Conservation (phyloP, 2,888 invertebrate species). For the Pseudoips prasinana region DNA sequence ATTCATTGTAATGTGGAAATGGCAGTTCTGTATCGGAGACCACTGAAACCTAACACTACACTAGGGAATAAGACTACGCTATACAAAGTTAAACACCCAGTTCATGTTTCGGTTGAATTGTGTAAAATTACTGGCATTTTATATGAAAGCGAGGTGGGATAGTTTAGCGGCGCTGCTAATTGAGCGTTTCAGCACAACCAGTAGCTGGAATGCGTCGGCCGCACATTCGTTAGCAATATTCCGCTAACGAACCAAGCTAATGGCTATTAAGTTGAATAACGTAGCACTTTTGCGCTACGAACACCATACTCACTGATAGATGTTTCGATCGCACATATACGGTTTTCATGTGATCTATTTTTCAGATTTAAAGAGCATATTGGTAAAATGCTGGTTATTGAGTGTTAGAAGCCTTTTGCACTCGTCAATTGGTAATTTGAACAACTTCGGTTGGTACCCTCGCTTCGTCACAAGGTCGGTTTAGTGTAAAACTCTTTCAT, state of each 20-base stretch:
- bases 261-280: conserved; percentile 79
- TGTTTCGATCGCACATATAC: conserved; percentile 39
- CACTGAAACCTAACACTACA: no score
- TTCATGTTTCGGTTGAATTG: no score
- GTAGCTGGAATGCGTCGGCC: conserved; percentile 56
- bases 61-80: no score
- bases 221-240: conserved; percentile 80
- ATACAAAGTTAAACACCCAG: no score
- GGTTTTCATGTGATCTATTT: background rate
- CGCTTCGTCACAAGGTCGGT: no score
- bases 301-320: conserved; percentile 55
- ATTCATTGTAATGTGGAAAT: no score
- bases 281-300: conserved; percentile 69
- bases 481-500: no score
- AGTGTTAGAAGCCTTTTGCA: no score
- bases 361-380: conserved; percentile 9
- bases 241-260: conserved; percentile 80
- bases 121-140: conserved; percentile 48
- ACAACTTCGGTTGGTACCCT: no score
- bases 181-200: conserved; percentile 65
- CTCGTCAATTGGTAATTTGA: no score
- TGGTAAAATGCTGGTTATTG: no score
- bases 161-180: conserved; percentile 65
- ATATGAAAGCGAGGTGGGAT: conserved; percentile 49
- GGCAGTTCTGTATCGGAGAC: no score